Conservation (phyloP, 2,888 invertebrate genomes). For the Trichogramma dendrolimi region DNA sequence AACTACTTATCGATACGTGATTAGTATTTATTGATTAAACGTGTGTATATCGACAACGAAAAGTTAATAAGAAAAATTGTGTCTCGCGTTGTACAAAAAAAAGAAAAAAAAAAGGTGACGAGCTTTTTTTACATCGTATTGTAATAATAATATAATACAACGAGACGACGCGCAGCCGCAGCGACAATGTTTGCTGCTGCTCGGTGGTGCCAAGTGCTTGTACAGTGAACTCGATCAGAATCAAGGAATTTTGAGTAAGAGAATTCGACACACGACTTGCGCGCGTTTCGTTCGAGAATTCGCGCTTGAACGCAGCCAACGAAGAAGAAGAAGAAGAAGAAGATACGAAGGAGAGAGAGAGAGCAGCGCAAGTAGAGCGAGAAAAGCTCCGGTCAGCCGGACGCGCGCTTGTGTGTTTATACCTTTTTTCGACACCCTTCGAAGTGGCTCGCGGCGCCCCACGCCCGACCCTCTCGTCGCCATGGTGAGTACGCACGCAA, state of each 20-base stretch:
- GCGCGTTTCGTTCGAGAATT: too few relatives aligned
- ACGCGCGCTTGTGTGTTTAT: too few relatives aligned
- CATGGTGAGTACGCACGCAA: too few relatives aligned
- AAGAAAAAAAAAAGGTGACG: too few relatives aligned
- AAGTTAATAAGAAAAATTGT: too few relatives aligned
- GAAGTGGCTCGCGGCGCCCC: neutral
- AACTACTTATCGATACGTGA: neutral
- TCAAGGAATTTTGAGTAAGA: neutral
- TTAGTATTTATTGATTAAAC: too few relatives aligned
- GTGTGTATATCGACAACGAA: too few relatives aligned
- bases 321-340: slow-evolving; percentile 1
- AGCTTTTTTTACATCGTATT: too few relatives aligned
- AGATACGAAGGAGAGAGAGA: neutral
- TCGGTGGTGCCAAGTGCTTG: slow-evolving; percentile 25
- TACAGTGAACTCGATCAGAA: slow-evolving; percentile 9
- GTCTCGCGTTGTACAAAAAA: too few relatives aligned
- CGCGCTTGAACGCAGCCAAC: neutral
- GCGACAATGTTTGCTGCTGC: neutral
- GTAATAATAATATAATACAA: too few relatives aligned
- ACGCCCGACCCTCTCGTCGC: too few relatives aligned
- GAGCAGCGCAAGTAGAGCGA: slow-evolving; percentile 12
- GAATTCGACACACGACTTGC: neutral
- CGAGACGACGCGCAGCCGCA: too few relatives aligned
- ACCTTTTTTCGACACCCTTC: neutral
- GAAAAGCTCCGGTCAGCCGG: slow-evolving; percentile 6